Conservation (phyloP, 2,113 vertebrate genomes). For the Mellivora capensis region DNA sequence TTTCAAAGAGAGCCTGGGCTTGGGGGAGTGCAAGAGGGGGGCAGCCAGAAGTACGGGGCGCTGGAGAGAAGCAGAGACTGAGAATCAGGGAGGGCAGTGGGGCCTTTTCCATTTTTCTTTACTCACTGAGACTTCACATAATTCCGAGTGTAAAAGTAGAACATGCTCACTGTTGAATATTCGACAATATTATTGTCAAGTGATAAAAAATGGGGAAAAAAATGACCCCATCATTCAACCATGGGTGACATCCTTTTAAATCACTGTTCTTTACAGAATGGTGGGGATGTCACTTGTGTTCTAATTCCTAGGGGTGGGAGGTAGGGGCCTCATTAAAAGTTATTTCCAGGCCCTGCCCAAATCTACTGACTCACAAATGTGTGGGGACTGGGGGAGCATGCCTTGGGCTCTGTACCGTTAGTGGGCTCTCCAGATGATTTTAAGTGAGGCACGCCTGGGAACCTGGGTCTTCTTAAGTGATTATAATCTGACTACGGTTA, state of each 20-base stretch:
- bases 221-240: not conserved
- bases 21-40: not conserved
- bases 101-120: not conserved
- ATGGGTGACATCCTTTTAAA: not conserved
- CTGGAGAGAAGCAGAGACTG: not conserved
- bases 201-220: not conserved
- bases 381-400: not conserved
- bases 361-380: no score
- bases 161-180: not conserved
- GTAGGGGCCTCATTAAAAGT: not conserved
- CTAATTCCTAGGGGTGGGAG: not conserved
- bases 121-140: not conserved
- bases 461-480: not conserved
- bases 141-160: not conserved
- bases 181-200: not conserved
- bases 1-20: not conserved
- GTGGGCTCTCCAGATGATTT: not conserved
- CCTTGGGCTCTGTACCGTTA: not conserved
- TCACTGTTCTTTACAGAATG: not conserved
- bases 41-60: not conserved
- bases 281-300: not conserved
- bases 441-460: not conserved
- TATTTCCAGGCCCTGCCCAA: not conserved
- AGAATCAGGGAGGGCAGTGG: not conserved
- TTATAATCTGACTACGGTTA: not conserved